Percentiles rank a stretch among this genome's conserved stretches.
phyloP scores from a whole-genome alignment of 1,140 invertebrate genomes.

The Bilobella aurantiaca region DNA sequence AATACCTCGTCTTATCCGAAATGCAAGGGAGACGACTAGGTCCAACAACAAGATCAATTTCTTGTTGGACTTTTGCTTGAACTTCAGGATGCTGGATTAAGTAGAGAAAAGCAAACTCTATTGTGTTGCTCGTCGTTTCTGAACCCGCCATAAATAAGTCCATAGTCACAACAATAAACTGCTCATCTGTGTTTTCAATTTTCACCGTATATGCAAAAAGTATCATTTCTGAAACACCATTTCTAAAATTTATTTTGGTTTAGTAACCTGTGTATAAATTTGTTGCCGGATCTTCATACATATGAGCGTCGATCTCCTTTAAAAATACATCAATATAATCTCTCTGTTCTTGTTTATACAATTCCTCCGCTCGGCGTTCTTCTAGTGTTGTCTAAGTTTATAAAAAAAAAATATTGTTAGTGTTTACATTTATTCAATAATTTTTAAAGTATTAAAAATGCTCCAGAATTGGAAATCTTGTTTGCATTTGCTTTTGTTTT shows the following conservation, averaged over 20 bases:
- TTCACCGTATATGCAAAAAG: no score
- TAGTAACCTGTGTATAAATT: constrained; percentile 27
- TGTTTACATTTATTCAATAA: no score
- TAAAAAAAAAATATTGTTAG: neutral
- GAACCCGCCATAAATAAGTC: constrained; percentile 65
- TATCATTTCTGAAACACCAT: no score
- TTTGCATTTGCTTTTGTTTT: no score
- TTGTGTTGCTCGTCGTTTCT: constrained; percentile 65
- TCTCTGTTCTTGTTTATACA: constrained; percentile 46
- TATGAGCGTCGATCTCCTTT: constrained; percentile 34
- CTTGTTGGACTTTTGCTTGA: constrained; percentile 62
- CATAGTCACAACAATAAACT: constrained; percentile 20
- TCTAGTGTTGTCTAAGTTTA: constrained; percentile 15
- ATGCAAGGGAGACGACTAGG: constrained; percentile 53
- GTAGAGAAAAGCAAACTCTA: constrained; percentile 65
- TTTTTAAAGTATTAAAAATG: no score
- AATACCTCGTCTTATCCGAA: constrained; percentile 26
- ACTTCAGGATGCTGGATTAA: constrained; percentile 64
- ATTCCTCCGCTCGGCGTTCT: constrained; percentile 11
- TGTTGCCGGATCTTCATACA: constrained; percentile 16
- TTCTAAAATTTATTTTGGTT: neutral
- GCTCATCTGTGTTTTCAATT: no score
- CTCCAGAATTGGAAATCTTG: no score
- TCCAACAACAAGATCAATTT: constrained; percentile 65
- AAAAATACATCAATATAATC: constrained; percentile 81